phyloP scores from a whole-genome alignment of 2,888 invertebrate species.

The Rotaria magnacalcarata region DNA sequence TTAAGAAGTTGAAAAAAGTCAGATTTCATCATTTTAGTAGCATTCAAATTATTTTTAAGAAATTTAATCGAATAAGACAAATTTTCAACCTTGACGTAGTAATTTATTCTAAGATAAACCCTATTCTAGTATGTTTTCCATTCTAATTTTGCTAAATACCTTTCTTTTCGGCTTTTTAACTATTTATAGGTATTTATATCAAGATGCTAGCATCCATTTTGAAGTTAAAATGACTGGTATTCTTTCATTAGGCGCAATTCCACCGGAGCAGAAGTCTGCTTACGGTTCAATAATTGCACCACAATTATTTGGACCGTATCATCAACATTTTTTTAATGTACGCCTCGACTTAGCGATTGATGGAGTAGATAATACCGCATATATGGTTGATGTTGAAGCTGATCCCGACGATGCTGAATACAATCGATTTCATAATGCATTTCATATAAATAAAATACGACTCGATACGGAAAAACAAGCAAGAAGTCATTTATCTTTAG shows the following conservation, averaged over 20 bases:
- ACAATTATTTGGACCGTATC: slow-evolving; percentile 46
- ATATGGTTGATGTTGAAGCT: slow-evolving; percentile 42
- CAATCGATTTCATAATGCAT: slow-evolving; percentile 27
- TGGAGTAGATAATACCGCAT: slow-evolving; percentile 45
- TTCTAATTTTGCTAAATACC: neutral
- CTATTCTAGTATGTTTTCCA: neutral
- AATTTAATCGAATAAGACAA: neutral
- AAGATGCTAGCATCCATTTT: slow-evolving; percentile 14
- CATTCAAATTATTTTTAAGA: neutral
- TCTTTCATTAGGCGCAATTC: slow-evolving; percentile 41
- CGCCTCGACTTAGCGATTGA: slow-evolving; percentile 46
- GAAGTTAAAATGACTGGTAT: slow-evolving; percentile 46
- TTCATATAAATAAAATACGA: neutral
- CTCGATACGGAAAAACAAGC: neutral
- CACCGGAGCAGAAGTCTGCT: slow-evolving; percentile 12
- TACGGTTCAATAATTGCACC: slow-evolving; percentile 46
- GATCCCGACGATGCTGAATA: neutral
- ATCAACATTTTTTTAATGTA: slow-evolving; percentile 46
- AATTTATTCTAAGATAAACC: neutral
- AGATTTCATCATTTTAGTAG: neutral
- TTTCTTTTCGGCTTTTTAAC: neutral
- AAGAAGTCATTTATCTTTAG: neutral
- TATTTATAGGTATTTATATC: slow-evolving; percentile 26
- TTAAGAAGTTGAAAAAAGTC: neutral
- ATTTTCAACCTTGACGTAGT: neutral